A percentile compares a stretch with the other conserved stretches of the same genome.
Conservation (phyloP, 2,888 invertebrate genomes). For the Ryuthela nishihirai region DNA sequence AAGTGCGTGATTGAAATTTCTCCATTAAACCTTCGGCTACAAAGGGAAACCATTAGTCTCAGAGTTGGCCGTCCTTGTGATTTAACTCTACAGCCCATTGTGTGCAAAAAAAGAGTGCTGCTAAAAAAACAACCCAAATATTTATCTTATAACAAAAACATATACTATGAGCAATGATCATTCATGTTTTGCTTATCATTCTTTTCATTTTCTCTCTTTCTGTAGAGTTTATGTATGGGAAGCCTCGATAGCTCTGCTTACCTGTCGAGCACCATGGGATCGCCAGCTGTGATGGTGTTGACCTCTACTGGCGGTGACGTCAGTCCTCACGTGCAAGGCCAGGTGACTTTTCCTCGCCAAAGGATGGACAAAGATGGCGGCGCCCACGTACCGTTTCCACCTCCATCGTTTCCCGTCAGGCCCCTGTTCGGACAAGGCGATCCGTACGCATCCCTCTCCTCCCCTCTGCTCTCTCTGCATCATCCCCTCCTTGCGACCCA, state of each 20-base stretch:
- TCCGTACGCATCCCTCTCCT: conserved; percentile 12
- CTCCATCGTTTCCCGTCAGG: conserved; percentile 16
- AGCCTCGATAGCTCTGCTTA: conserved; percentile 31
- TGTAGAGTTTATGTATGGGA: conserved; percentile 24
- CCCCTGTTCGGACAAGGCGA: conserved; percentile 25
- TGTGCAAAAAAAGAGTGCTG: too few relatives aligned
- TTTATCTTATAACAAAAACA: too few relatives aligned
- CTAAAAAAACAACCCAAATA: too few relatives aligned
- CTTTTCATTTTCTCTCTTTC: not conserved
- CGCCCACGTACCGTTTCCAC: conserved; percentile 7
- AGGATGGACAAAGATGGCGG: conserved; percentile 9
- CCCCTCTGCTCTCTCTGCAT: conserved; percentile 18
- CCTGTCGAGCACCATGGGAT: conserved; percentile 28
- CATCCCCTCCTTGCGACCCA: conserved; percentile 14
- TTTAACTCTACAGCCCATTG: too few relatives aligned
- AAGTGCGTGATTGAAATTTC: too few relatives aligned
- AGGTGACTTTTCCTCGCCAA: conserved; percentile 20
- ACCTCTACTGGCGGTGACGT: conserved; percentile 27
- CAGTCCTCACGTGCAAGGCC: conserved; percentile 19
- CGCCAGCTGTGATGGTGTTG: conserved; percentile 27
- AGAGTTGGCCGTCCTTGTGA: too few relatives aligned
- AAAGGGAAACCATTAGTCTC: too few relatives aligned
- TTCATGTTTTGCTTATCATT: too few relatives aligned
- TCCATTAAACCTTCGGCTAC: too few relatives aligned
- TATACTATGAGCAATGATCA: too few relatives aligned